These are phyloP conservation scores for Malurus melanocephalus DNA, from an alignment of 2,113 vertebrate species.

Conservation along the genomic window DNA sequence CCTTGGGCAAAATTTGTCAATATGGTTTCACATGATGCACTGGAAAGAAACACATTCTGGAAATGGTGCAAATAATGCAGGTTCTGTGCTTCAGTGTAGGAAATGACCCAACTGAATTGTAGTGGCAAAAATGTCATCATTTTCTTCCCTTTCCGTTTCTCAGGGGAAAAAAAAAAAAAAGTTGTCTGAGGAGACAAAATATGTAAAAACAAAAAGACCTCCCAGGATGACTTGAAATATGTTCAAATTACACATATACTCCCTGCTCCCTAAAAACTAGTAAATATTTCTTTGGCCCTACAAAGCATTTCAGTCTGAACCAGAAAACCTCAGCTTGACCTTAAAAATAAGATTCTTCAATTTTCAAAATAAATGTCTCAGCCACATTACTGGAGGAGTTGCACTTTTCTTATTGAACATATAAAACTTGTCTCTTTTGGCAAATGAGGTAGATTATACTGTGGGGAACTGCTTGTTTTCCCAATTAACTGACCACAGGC, in stretches of 20 bases:
- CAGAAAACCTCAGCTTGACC: constrained; percentile 55
- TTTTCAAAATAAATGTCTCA: constrained; percentile 47
- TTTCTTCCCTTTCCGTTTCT: constrained; percentile 6
- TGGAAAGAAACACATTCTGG: neutral
- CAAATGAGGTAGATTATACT: neutral
- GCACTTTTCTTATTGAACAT: neutral
- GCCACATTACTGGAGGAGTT: constrained; percentile 23
- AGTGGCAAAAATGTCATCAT: neutral
- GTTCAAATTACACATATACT: constrained; percentile 42
- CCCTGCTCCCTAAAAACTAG: constrained; percentile 40
- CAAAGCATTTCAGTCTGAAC: constrained; percentile 38
- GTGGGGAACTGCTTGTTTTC: neutral
- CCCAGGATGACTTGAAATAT: constrained; percentile 53
- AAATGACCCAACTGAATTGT: neutral
- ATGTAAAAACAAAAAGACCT: constrained; percentile 51
- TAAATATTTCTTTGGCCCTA: constrained; percentile 57
- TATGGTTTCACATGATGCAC: neutral
- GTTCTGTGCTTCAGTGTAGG: neutral
- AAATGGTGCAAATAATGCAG: neutral
- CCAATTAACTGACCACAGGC: constrained; percentile 5
- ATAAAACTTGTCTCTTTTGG: constrained; percentile 40
- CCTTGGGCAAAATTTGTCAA: neutral
- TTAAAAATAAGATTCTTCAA: constrained; percentile 47
- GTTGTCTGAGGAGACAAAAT: constrained; percentile 37
- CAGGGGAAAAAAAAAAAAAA: neutral